These are phyloP conservation scores for Calcarius lapponicus DNA, from an alignment of 2,797 vertebrate genomes.

Conservation along the genomic window DNA sequence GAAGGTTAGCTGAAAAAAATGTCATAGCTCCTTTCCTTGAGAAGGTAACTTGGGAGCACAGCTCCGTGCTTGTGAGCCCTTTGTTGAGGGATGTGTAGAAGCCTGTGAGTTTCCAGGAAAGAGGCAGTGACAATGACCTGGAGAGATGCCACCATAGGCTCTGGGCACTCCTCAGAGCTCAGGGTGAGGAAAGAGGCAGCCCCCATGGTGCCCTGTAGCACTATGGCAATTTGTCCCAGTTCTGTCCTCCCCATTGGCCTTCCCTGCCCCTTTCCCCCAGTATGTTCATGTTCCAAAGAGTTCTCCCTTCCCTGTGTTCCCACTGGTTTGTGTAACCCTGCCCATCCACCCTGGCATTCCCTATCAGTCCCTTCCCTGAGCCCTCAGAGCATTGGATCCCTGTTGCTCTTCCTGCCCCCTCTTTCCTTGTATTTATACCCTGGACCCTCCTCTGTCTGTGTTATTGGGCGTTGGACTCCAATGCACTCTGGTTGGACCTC, in stretches of 20 bases:
- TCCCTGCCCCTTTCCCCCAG: not conserved
- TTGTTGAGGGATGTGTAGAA: not conserved
- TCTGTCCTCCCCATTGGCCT: too few species aligned
- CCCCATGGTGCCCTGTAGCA: too few species aligned
- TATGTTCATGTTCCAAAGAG: not conserved
- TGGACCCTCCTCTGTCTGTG: too few species aligned
- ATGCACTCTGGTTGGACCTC: too few species aligned
- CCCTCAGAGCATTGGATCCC: too few species aligned
- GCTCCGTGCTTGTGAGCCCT: accelerated
- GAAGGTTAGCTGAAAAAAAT: not conserved
- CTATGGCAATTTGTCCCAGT: not conserved
- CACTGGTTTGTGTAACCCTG: not conserved
- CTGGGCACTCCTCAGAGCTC: too few species aligned
- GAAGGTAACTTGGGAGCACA: not conserved
- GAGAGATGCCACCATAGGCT: not conserved
- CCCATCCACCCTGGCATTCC: not conserved
- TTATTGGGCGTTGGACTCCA: too few species aligned
- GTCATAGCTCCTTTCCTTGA: not conserved
- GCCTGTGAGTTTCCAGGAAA: too few species aligned
- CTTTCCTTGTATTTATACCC: not conserved
- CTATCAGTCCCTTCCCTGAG: not conserved
- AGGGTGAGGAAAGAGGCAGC: too few species aligned
- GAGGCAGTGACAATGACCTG: not conserved
- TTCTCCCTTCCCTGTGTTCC: not conserved
- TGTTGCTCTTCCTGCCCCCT: too few species aligned